These are phyloP conservation scores for Charanyca ferruginea DNA, from an alignment of 2,888 invertebrate genomes.

Conservation along the genomic window DNA sequence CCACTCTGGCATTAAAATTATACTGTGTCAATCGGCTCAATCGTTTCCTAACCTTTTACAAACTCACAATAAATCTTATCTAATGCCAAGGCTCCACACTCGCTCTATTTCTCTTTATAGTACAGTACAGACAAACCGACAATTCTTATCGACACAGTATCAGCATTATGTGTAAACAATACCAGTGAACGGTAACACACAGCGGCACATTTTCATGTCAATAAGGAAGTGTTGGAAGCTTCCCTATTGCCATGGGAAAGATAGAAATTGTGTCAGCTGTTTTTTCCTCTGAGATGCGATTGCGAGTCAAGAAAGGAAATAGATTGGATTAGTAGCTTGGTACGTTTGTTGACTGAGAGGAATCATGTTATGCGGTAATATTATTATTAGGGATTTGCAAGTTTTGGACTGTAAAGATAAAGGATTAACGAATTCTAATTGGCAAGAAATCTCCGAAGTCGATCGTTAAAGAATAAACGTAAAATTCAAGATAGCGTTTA, in stretches of 20 bases:
- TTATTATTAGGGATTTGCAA: slow-evolving; percentile 1
- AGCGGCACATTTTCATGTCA: slow-evolving; percentile 39
- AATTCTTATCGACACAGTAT: slow-evolving; percentile 34
- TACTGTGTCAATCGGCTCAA: background rate
- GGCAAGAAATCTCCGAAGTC: background rate
- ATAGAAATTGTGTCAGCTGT: slow-evolving; percentile 50
- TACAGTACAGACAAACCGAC: slow-evolving; percentile 1
- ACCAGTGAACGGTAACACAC: slow-evolving; percentile 21
- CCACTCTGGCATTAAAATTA: background rate
- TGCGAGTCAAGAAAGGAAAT: slow-evolving; percentile 51
- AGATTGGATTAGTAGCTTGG: slow-evolving; percentile 43
- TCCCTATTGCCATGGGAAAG: slow-evolving; percentile 43
- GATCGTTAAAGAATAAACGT: background rate
- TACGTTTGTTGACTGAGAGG: slow-evolving; percentile 15
- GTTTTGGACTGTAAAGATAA: slow-evolving; percentile 10
- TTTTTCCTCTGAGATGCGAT: slow-evolving; percentile 43
- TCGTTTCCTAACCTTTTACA: background rate
- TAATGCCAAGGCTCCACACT: background rate
- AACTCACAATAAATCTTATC: background rate
- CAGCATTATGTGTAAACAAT: slow-evolving; percentile 26
- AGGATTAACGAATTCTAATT: background rate
- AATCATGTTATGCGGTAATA: slow-evolving; percentile 2
- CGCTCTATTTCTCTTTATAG: background rate
- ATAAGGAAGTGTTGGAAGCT: slow-evolving; percentile 40
- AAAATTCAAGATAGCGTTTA: background rate